Evolutionary conservation across 2,113 vertebrate genomes (phyloP), one percentile per base, ranked within the genome.

Genomic region (Nibea albiflora): DNA sequence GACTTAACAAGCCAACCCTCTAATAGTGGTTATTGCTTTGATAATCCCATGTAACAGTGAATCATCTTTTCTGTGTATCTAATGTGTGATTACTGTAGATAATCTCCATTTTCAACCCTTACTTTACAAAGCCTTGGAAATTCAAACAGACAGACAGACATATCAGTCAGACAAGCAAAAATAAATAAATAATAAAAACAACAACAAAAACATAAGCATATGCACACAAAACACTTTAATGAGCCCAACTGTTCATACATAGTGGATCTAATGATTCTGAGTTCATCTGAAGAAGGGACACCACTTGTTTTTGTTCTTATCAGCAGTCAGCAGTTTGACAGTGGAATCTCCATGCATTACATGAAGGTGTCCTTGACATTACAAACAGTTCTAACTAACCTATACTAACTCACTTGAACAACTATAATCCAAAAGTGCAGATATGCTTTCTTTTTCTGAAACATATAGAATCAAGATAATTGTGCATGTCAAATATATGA

Each of bases 401-500:
- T 50, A 44, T n/a, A 39, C 52, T 60, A 56, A 46, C 47, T 39
- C 35, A 39, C 35, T 39, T 39, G 7, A 39, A 35, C 7, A 35
- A 26, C 31, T 24, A 35, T 61, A 15, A 46, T 52, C 5, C 0
- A 57, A 39, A 24, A 57, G 20, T 80, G 16, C 10, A 54, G 11
- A 19, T 62, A 22, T 61, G 9, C 6, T 64, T 52, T 60, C n/a
- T 44, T 19, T 52, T 53, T 14, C 35, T 69, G 10, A 69, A 24
- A 49, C 24, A 69, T 16, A 54, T 11, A 69, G 44, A 71, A 28
- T 20, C 53, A 53, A 54, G 11, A n/a, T 49, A 49, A 58, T 66
- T 66, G 76, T 74, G 69, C 65, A 57, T 60, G 69, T 63, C 71
- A 50, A 24, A 73, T 60, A 60, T 81, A 50, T 73, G 44, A 76